Conservation (phyloP, 1,140 invertebrate genomes). For the Platyscapa corneri region DNA sequence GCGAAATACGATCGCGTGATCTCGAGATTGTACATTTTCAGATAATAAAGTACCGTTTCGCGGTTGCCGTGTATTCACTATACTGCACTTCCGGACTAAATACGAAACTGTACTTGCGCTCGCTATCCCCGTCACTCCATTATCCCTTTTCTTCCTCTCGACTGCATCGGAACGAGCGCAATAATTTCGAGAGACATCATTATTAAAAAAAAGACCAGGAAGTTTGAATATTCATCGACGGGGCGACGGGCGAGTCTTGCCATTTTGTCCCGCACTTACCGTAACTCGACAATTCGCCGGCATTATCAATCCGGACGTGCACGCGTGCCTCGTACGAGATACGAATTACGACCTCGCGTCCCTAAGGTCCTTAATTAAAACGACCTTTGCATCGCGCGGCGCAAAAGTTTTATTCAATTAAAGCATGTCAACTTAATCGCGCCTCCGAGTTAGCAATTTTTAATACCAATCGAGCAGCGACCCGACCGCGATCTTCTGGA, state of each 20-base stretch:
- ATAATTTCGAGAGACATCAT: constrained; percentile 60
- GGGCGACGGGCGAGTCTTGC: constrained; percentile 57
- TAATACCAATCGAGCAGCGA: too few species aligned
- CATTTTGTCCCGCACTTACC: constrained; percentile 50
- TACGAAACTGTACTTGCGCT: constrained; percentile 58
- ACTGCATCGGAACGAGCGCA: constrained; percentile 29
- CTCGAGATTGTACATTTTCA: constrained; percentile 59
- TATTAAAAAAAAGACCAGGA: constrained; percentile 59
- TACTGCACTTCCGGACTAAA: constrained; percentile 62
- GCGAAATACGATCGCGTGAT: constrained; percentile 51
- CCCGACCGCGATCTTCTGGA: too few species aligned
- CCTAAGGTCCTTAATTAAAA: constrained; percentile 25
- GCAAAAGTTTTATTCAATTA: background rate
- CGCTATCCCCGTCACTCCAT: constrained; percentile 54
- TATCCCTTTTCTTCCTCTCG: constrained; percentile 15
- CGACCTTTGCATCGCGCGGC: background rate
- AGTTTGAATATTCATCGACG: constrained; percentile 62
- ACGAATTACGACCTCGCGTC: constrained; percentile 21
- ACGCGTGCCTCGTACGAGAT: background rate
- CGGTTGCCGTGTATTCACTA: constrained; percentile 56
- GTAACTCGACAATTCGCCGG: constrained; percentile 16
- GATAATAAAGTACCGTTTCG: constrained; percentile 64
- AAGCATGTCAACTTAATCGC: background rate
- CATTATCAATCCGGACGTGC: background rate
- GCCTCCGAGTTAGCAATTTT: too few species aligned